A percentile compares a stretch with the other conserved stretches of the same genome.
Conservation (phyloP, 2,888 invertebrate species). For the Epinotia bilunana region DNA sequence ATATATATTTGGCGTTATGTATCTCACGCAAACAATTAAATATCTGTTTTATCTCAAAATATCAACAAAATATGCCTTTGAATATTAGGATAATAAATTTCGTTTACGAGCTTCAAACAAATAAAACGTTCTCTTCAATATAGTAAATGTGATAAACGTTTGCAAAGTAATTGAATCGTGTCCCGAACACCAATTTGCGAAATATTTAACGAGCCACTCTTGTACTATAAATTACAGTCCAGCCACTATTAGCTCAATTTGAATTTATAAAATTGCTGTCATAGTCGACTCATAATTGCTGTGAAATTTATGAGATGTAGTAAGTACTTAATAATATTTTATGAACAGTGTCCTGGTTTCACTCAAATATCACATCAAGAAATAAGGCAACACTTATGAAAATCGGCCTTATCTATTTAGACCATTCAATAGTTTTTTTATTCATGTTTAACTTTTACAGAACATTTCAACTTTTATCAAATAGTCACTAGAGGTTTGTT, state of each 20-base stretch:
- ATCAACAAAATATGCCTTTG: neutral
- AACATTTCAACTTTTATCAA: too few species aligned
- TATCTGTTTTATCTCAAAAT: neutral
- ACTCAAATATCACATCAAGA: too few species aligned
- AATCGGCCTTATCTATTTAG: too few species aligned
- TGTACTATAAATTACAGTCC: slow-evolving; percentile 34
- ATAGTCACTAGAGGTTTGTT: too few species aligned
- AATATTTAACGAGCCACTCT: slow-evolving; percentile 42
- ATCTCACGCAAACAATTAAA: too few species aligned
- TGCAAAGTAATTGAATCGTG: slow-evolving; percentile 42
- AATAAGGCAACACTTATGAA: too few species aligned
- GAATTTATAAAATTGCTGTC: slow-evolving; percentile 42
- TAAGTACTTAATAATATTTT: slow-evolving; percentile 13
- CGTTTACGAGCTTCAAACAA: slow-evolving; percentile 6
- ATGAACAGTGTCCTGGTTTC: neutral
- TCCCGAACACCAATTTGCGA: slow-evolving; percentile 41
- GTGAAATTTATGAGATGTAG: slow-evolving; percentile 22
- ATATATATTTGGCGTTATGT: neutral
- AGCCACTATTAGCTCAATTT: slow-evolving; percentile 36
- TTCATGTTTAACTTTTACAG: too few species aligned
- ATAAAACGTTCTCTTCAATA: slow-evolving; percentile 31
- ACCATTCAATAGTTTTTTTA: too few species aligned
- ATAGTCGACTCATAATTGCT: slow-evolving; percentile 35
- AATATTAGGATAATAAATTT: slow-evolving; percentile 12
- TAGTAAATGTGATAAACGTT: slow-evolving; percentile 39